Evolutionary conservation across 2,888 invertebrate genomes (phyloP), one percentile per base, ranked within the genome.

Genomic region (Latrodectus elegans): DNA sequence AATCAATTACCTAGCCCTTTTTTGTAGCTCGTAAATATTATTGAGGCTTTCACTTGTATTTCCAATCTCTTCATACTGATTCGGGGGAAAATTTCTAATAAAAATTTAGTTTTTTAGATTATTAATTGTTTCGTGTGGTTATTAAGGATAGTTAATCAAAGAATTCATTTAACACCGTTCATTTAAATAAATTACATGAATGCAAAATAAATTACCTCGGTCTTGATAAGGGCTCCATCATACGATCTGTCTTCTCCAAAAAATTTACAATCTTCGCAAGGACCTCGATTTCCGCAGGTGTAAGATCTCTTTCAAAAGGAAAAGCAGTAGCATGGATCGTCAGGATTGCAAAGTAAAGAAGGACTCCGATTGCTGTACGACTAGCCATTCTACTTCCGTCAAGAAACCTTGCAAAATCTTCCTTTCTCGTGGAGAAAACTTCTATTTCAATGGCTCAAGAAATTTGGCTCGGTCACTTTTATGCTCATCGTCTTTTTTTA

Each of bases 121-220:
- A 6, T 6, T 38, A 38, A 38, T 38, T 38, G 38, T 38, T 38
- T 38, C 38, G 1, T 6, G 6, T 38, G 38, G 3, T 38, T 38
- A 6, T 38, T 38, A 38, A 38, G 38, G 38, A 38, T 6, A 38
- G 6, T 38, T 38, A 6, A 38, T 38, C 38, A 38, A 38, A 6
- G 38, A 38, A 38, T 38, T 38, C 38, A 38, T 38, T 38, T 38
- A 38, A 1, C 3, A 38, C 6, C 38, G 6, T 6, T 38, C 0
- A 38, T 38, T 38, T 6, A 38, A 38, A 38, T 38, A 38, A 38
- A 38, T 38, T 38, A 38, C 38, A 6, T 6, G 6, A 38, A 38
- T 38, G 38, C 4, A 38, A 72, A 72, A n/a, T 49, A 51, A 72
- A 73, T 73, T 73, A 73, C 73, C 73, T 53, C 15, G 53, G 73